These are phyloP conservation scores for Takifugu ocellatus DNA, from an alignment of 2,797 vertebrate genomes.

Conservation along the genomic window DNA sequence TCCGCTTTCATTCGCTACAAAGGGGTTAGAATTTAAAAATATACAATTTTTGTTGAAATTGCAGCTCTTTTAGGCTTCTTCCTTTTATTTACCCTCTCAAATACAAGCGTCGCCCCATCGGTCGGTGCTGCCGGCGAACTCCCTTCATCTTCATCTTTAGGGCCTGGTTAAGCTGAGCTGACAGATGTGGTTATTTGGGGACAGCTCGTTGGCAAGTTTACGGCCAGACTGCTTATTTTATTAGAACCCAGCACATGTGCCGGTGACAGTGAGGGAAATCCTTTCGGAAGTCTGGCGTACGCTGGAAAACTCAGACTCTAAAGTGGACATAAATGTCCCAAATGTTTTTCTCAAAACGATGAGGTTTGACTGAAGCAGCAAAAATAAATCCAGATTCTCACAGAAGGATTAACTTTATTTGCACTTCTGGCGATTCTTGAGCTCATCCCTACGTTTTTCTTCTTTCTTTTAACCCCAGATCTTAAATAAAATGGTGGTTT, in stretches of 20 bases:
- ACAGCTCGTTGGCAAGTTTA: conserved; percentile 75
- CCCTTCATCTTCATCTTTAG: conserved; percentile 69
- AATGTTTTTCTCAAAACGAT: conserved; percentile 41
- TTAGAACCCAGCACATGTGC: conserved; percentile 61
- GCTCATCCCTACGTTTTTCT: too few relatives aligned
- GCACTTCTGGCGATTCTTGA: too few relatives aligned
- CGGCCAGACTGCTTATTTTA: conserved; percentile 69
- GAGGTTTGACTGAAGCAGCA: conserved; percentile 4
- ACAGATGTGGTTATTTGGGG: conserved; percentile 76
- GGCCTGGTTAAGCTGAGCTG: conserved; percentile 61
- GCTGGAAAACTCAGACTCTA: conserved; percentile 55
- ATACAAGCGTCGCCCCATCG: conserved; percentile 9
- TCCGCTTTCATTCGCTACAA: too few relatives aligned
- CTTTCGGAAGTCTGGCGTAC: conserved; percentile 63
- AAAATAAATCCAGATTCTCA: too few relatives aligned
- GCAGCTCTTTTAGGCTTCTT: neutral
- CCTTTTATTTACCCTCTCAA: conserved; percentile 9
- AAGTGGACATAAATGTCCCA: conserved; percentile 48
- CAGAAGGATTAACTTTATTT: too few relatives aligned
- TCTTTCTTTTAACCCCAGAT: too few relatives aligned
- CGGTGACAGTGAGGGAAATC: conserved; percentile 70
- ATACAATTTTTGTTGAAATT: too few relatives aligned
- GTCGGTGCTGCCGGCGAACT: conserved; percentile 14
- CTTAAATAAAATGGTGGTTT: too few relatives aligned
- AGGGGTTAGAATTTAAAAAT: too few relatives aligned